Evolutionary conservation across 2,113 vertebrate species (phyloP), one percentile per base, ranked within the genome.

Genomic region (Charina bottae): DNA sequence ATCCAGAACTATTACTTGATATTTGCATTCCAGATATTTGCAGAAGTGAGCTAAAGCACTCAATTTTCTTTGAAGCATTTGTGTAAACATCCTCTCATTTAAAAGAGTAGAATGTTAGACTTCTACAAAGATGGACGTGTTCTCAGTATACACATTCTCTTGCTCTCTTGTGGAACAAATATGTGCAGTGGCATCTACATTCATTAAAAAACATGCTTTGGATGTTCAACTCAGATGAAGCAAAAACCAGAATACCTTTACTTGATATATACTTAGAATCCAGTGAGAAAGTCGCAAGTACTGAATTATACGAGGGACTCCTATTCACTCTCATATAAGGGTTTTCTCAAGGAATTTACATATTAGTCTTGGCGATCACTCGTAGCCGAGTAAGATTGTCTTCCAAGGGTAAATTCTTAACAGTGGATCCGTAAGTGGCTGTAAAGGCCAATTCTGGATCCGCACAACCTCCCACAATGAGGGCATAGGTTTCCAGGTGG

Each of bases 61-160:
- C 42, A 53, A 9, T 89, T 49, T 62, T 28, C 33, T 89, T 19
- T 54, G 28, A 64, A 28, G 42, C 12, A n/a, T 64, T 28, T 64
- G 33, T 64, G 6, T 49, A 88, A 62, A 49, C 26, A 4, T 21
- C 28, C 62, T 33, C 9, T 55, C 62, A 54, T 55, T 55, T 3
- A 54, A 37, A 21, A 72, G n/a, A 62, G 6, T 60, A 72, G 49
- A 89, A 89, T 64, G 26, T 89, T 53, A 28, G 1, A 78, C 24
- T 72, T 89, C 64, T 89, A 68, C 26, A 89, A 89, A 54, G 59
- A 89, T 49, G 49, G 28, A 54, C 21, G 15, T 54, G 88, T 89
- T 54, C n/a, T 89, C 49, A 72, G 49, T 42, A 33, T 68, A 53
- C 62, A 42, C 17, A 78, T 78, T 42, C 2, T 37, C 33, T 78